Base-by-base conservation (phyloP, 1,140 invertebrate species). In the Cotesia vestalis region DNA sequence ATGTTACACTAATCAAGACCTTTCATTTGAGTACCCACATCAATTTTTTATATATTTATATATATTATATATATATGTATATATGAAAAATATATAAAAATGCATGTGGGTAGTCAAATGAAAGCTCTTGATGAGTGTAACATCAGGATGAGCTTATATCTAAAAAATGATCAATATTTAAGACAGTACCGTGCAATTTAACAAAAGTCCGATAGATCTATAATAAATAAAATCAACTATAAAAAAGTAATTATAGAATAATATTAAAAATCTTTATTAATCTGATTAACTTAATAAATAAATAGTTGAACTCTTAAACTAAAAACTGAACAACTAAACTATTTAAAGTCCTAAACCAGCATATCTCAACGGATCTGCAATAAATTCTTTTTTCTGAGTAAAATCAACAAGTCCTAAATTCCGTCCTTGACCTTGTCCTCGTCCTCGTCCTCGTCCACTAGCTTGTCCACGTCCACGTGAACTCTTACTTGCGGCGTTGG, bases 321-420 rank as follows among this genome's bases (percentile, higher is more conserved):
- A 8, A 9, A 46, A 52, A 40, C 17, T 36, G 2, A 46, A 6
- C 11, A 46, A 61, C 36, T 67, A 14, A 12, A 34, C 38, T 1
- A 46, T 61, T 73, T 59, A 69, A 62, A 64, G n/a, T 63, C 59
- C 60, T 66, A 78, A 27, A 36, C 78, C 67, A 35, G 77, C 61
- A 46, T 78, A 84, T 76, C 82, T 75, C 34, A 76, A 60, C 17
- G 82, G 80, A 77, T 81, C 75, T 2, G 66, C n/a, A 3, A 78
- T 66, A 70, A 78, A 81, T 62, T 79, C 40, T 61, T 79, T 81
- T 9, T 77, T 81, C 74, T 82, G 79, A 17, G 76, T 77, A 62
- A 84, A 78, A 73, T 75, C 78, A 51, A 85, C 79, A 52, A 85
- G 75, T 46, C 84, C 84, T 5, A 78, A 76, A 12, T 77, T 78